Conservation (phyloP, 2,113 vertebrate genomes). For the Alosa alosa region DNA sequence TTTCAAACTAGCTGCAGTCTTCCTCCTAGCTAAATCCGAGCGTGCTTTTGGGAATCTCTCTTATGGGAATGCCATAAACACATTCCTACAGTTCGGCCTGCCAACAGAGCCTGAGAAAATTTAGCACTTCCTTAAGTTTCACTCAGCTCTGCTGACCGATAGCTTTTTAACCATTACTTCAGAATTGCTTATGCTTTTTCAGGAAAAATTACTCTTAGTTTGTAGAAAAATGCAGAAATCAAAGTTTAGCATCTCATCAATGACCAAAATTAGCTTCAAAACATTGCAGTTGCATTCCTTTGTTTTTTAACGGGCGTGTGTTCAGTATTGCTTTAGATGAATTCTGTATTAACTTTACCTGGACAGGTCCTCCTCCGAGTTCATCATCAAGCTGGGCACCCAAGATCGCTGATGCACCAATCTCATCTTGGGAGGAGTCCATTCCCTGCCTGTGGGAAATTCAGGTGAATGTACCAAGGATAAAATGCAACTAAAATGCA, state of each 20-base stretch:
- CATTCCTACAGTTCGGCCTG: neutral
- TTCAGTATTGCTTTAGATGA: neutral
- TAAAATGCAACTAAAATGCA: neutral
- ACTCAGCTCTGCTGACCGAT: neutral
- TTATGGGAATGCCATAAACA: neutral
- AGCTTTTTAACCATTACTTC: neutral
- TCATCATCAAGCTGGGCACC: slow-evolving; percentile 86
- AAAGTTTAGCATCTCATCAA: no score
- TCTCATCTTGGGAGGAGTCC: slow-evolving; percentile 88
- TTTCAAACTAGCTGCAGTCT: neutral
- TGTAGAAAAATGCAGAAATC: neutral
- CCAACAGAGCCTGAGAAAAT: neutral
- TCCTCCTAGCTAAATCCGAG: neutral
- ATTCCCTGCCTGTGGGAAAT: slow-evolving; percentile 81
- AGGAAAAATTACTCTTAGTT: neutral
- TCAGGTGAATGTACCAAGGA: neutral
- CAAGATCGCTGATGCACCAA: slow-evolving; percentile 84
- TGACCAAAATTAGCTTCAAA: no score
- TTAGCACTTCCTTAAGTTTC: neutral
- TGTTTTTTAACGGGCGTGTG: neutral
- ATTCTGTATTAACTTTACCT: slow-evolving; percentile 71
- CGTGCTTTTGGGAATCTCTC: neutral
- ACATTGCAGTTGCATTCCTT: no score
- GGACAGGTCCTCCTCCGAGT: slow-evolving; percentile 87
- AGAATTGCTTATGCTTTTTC: neutral